Percentiles rank a stretch among this genome's conserved stretches.
phyloP scores from a whole-genome alignment of 2,888 invertebrate species.

The Tuberolachnus salignus region DNA sequence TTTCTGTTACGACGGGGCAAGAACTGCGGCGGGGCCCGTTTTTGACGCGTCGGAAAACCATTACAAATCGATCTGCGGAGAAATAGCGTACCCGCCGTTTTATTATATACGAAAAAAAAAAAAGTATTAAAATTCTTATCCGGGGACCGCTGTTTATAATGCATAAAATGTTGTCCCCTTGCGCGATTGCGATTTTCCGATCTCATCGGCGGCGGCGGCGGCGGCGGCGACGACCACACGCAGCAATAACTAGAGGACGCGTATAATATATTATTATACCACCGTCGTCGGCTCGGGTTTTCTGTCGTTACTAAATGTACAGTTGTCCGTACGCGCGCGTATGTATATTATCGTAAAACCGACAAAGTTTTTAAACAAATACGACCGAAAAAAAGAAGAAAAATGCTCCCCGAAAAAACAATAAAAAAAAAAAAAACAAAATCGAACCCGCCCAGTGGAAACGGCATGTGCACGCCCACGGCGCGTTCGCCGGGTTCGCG shows the following conservation, averaged over 20 bases:
- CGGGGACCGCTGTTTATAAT: too few species aligned
- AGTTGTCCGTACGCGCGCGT: neutral
- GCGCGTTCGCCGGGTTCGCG: neutral
- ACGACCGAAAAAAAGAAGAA: neutral
- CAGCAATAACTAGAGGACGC: too few species aligned
- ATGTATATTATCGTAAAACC: neutral
- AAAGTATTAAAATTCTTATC: too few species aligned
- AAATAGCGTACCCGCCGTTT: too few species aligned
- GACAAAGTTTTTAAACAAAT: neutral
- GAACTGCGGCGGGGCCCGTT: too few species aligned
- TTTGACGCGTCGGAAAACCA: too few species aligned
- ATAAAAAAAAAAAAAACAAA: neutral
- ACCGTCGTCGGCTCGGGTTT: neutral
- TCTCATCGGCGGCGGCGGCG: neutral
- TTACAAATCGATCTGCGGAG: too few species aligned
- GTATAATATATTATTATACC: neutral
- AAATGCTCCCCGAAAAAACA: constrained; percentile 20
- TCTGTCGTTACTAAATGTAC: neutral
- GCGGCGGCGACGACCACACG: neutral
- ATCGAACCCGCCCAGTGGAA: constrained; percentile 40
- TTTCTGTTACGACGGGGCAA: too few species aligned
- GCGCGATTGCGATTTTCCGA: too few species aligned
- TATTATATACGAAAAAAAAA: too few species aligned
- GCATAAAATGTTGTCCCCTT: too few species aligned
- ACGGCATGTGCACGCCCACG: constrained; percentile 45